phyloP scores from a whole-genome alignment of 1,140 invertebrate genomes.

The Eriosoma lanigerum region DNA sequence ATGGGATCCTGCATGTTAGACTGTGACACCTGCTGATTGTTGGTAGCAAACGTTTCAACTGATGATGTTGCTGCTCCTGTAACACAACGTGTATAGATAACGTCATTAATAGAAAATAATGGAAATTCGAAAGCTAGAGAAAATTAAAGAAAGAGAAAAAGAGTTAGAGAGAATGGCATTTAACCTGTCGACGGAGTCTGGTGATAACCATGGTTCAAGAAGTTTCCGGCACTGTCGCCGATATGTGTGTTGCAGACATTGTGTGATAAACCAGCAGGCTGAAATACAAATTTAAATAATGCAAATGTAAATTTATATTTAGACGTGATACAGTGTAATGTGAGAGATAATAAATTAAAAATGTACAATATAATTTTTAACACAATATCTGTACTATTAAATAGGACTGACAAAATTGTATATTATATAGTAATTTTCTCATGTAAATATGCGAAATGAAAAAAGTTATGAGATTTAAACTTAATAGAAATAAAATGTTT shows the following conservation, averaged over 20 bases:
- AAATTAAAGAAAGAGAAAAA: no score
- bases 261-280: constrained; percentile 39
- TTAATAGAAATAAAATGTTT: not conserved
- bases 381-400: not conserved
- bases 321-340: not conserved
- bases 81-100: not conserved
- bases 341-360: not conserved
- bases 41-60: not conserved
- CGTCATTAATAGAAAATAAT: no score
- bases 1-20: not conserved
- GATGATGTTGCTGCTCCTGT: constrained; percentile 34
- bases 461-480: not conserved
- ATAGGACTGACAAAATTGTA: not conserved
- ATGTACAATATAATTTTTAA: not conserved
- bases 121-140: not conserved
- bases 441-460: not conserved
- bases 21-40: constrained; percentile 21
- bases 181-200: constrained; percentile 36
- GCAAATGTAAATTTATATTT: not conserved
- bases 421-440: not conserved
- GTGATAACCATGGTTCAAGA: constrained; percentile 35
- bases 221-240: constrained; percentile 27
- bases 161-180: not conserved
- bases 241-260: constrained; percentile 38
- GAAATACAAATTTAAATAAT: constrained; percentile 15